Evolutionary conservation across 2,113 vertebrate species (phyloP).

Genomic region (Zeus faber): DNA sequence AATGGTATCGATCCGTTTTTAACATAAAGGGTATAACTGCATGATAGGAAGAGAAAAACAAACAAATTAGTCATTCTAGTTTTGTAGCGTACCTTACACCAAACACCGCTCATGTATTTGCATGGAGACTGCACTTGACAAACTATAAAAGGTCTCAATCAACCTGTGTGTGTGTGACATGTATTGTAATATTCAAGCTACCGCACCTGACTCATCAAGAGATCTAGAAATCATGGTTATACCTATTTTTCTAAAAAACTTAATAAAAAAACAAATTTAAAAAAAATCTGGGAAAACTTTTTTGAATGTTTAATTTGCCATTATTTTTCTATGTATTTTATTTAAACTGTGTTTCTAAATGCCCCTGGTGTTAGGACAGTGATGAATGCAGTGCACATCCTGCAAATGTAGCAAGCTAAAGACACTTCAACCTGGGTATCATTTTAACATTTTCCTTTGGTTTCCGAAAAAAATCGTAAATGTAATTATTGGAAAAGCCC

Average conservation of each 20-base stretch:
- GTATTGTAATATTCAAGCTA: constrained; percentile 5
- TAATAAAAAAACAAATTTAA: too few species aligned
- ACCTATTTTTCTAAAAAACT: constrained; percentile 62
- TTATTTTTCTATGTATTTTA: constrained; percentile 55
- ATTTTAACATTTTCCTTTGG: constrained; percentile 5
- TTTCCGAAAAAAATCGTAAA: too few species aligned
- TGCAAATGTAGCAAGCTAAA: constrained; percentile 54
- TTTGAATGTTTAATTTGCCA: constrained; percentile 41
- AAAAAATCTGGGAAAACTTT: too few species aligned
- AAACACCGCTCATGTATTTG: constrained; percentile 35
- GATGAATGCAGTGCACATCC: constrained; percentile 31
- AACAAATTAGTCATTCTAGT: constrained; percentile 53
- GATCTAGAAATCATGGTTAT: constrained; percentile 21
- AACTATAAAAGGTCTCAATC: constrained; percentile 24
- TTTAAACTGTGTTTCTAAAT: constrained; percentile 19
- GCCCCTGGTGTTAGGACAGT: constrained; percentile 16
- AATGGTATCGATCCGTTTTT: constrained; percentile 25
- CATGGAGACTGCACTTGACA: constrained; percentile 51
- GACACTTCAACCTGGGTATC: constrained; percentile 11
- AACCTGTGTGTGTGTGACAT: constrained; percentile 15
- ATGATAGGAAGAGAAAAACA: constrained; percentile 41
- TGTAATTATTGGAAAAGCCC: not conserved
- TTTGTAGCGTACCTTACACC: constrained; percentile 29
- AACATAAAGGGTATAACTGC: constrained; percentile 38
- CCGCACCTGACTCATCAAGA: constrained; percentile 20